These are phyloP conservation scores for Dolichallabes microphthalmus DNA, from an alignment of 2,113 vertebrate genomes.

Conservation along the genomic window DNA sequence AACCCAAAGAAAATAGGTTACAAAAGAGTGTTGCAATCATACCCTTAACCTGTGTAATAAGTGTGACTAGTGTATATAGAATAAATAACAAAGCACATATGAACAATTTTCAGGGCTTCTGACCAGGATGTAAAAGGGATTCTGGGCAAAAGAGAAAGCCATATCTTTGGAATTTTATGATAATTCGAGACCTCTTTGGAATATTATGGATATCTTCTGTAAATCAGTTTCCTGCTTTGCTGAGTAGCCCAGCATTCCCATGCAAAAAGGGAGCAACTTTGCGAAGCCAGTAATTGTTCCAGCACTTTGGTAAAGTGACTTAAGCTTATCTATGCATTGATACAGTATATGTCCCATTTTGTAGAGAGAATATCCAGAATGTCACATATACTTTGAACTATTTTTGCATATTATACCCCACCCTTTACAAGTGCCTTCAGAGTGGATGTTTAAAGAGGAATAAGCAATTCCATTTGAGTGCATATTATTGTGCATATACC, in stretches of 20 bases:
- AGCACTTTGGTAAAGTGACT: constrained; percentile 59
- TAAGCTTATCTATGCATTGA: constrained; percentile 58
- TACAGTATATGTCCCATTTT: constrained; percentile 44
- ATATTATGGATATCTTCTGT: constrained; percentile 67
- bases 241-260: constrained; percentile 50
- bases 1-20: constrained; percentile 68
- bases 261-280: constrained; percentile 53
- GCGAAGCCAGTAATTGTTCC: constrained; percentile 53
- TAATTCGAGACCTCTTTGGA: constrained; percentile 61
- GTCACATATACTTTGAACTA: constrained; percentile 35
- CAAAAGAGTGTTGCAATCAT: constrained; percentile 64
- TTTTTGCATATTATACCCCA: constrained; percentile 18
- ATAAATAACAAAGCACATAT: constrained; percentile 68
- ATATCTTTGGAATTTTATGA: constrained; percentile 68
- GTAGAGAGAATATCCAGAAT: constrained; percentile 32
- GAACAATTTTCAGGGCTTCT: constrained; percentile 68
- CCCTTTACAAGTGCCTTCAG: constrained; percentile 51
- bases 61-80: constrained; percentile 61
- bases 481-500: constrained; percentile 66
- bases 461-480: constrained; percentile 66
- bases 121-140: constrained; percentile 64
- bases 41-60: constrained; percentile 72
- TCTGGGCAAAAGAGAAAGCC: constrained; percentile 63
- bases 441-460: constrained; percentile 60
- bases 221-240: constrained; percentile 57